phyloP scores from a whole-genome alignment of 23 tunicate genomes.

The Styela plicata region DNA sequence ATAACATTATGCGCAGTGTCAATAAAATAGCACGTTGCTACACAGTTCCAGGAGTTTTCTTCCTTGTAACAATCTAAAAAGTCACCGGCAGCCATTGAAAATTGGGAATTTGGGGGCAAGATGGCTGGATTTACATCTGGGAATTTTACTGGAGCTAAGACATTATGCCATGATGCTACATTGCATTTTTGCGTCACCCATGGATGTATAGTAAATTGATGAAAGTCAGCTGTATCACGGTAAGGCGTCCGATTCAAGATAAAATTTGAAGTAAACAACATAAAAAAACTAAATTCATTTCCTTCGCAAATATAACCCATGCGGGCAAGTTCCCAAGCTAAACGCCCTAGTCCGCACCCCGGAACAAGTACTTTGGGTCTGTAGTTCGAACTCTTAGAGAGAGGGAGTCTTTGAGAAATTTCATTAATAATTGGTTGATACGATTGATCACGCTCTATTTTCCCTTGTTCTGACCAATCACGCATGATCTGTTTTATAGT shows the following conservation, averaged over 20 bases:
- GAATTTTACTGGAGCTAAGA: slow-evolving; percentile 65
- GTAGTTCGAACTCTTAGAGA: not conserved
- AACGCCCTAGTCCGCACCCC: slow-evolving; percentile 94
- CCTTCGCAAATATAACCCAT: slow-evolving; percentile 85
- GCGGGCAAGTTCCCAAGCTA: slow-evolving; percentile 93
- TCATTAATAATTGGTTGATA: slow-evolving; percentile 78
- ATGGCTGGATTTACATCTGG: slow-evolving; percentile 83
- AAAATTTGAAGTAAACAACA: slow-evolving; percentile 87
- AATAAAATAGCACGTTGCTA: slow-evolving; percentile 86
- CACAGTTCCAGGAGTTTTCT: slow-evolving; percentile 73
- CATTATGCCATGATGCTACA: slow-evolving; percentile 58
- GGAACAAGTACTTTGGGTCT: slow-evolving; percentile 60
- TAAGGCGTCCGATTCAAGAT: slow-evolving; percentile 59
- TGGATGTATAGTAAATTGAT: slow-evolving; percentile 75
- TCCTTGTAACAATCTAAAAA: slow-evolving; percentile 68
- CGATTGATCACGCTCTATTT: slow-evolving; percentile 50
- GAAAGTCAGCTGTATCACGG: slow-evolving; percentile 43
- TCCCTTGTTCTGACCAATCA: slow-evolving; percentile 93
- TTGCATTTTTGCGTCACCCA: slow-evolving; percentile 82
- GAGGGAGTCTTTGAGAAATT: slow-evolving; percentile 34
- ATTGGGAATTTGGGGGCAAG: slow-evolving; percentile 32
- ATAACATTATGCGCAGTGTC: slow-evolving; percentile 95
- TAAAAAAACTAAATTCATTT: slow-evolving; percentile 90
- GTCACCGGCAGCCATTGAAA: slow-evolving; percentile 93
- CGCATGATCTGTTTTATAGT: slow-evolving; percentile 95